Evolutionary conservation across 2,797 vertebrate species (phyloP).

Genomic region (Sciurus carolinensis): DNA sequence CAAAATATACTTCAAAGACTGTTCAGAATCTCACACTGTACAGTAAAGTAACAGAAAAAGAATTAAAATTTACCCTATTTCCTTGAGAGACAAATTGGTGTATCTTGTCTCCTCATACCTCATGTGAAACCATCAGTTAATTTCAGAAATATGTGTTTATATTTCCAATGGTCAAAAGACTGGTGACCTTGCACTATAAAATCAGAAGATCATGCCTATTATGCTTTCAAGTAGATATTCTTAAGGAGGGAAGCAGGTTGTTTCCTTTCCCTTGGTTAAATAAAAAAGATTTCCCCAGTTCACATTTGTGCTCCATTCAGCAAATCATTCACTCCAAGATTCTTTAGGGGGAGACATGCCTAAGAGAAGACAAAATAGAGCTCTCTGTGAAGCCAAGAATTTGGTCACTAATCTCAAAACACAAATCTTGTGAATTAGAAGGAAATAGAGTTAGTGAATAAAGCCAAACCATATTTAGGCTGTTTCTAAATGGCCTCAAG

Average conservation of each 20-base stretch:
- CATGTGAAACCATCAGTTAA: not conserved
- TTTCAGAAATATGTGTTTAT: not conserved
- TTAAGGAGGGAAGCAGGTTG: not conserved
- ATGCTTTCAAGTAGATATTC: not conserved
- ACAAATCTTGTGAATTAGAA: slow-evolving; percentile 13
- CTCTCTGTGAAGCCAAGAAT: not conserved
- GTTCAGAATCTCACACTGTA: not conserved
- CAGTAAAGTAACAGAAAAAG: not conserved
- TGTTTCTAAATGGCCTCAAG: not conserved
- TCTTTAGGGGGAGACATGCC: not conserved
- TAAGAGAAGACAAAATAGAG: not conserved
- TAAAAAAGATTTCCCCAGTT: not conserved
- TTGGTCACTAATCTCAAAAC: not conserved
- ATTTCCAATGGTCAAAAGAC: not conserved
- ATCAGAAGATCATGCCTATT: not conserved
- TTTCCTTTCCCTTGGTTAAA: not conserved
- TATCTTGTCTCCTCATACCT: not conserved
- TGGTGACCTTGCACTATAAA: not conserved
- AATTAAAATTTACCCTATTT: not conserved
- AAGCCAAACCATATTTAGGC: not conserved
- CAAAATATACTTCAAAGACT: not conserved
- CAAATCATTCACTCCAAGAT: not conserved
- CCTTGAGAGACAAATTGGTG: not conserved
- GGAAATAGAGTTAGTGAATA: not conserved
- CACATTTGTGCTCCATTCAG: not conserved